Base-by-base conservation (phyloP, 2,888 invertebrate genomes). In the Junonia oenone region DNA sequence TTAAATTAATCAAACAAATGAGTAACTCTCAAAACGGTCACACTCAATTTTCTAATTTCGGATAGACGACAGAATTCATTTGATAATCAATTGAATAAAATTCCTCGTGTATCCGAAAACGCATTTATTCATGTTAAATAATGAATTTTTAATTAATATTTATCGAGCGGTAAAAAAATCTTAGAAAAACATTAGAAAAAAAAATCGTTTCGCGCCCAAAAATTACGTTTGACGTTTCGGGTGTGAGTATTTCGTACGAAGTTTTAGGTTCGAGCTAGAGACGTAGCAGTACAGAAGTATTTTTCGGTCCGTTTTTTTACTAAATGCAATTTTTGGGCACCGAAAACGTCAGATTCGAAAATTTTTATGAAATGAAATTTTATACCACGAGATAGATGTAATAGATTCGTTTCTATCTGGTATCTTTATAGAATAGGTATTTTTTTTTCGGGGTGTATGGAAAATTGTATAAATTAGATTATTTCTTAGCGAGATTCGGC, bases 381-480 rank as follows among this genome's bases (percentile, higher is more conserved):
- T 81, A 72, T 81, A 81, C 81, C 72, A 69, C 67, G 75, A 69
- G 48, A 53, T 59, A 59, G 56, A 47, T 47, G 55, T 55, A 56
- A 72, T 73, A 73, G 71, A 66, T 66, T 73, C 74, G 77, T 74
- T 64, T 70, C 61, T 69, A 71, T 77, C 64, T 71, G 72, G 73
- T 81, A 81, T 73, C 77, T 63, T 67, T 71, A 69, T 84, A 84
- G 80, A 43, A 70, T 76, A 75, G 69, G 64, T 67, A 72, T 76
- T 75, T 31, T 75, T 77, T 78, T 80, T 72, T 75, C 72, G 73
- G 83, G 88, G 87, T 88, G 86, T 87, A 86, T 82, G 88, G 86
- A 75, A 86, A 80, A 78, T 75, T 88, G 87, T 88, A 88, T 83
- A 88, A 89, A 87, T 80, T 88, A 85, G 84, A 65, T 71, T 81